Base-by-base conservation (phyloP, 2,113 vertebrate species). In the Castor canadensis region DNA sequence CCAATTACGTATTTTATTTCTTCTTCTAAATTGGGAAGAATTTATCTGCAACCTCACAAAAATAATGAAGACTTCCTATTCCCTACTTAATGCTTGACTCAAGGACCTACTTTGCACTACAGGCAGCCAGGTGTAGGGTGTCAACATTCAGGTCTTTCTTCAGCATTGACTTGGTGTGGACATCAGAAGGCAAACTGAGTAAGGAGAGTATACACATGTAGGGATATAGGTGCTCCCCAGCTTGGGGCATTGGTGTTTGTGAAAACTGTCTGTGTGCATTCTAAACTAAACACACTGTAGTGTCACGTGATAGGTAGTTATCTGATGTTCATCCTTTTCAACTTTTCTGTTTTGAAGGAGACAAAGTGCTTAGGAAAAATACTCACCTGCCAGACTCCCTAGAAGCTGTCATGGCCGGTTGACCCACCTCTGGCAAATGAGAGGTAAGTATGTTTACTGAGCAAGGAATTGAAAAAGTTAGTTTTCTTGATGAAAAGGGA, bases 241-340 rank as follows among this genome's bases (percentile, higher is more conserved):
- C 38, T 12, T 56, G 56, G 69, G 71, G 1, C 43, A 40, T 30
- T 95, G 30, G 52, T 56, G 24, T 52, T 79, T 71, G n/a, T n/a
- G 19, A 89, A 30, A 20, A 32, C 40, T n/a, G 87, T 75, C 35
- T 72, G 45, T 64, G 66, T 75, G 13, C 80, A 28, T 30, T 90
- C 3, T 83, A n/a, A 66, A 85, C 62, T 77, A 54, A 89, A 76
- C n/a, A 69, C 40, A 66, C 75, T 30, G 4, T 87, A 83, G 45
- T 49, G 71, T 54, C 38, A 96, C 62, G 83, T 89, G 77, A 52
- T 93, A 56, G 83, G 20, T 80, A 9, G 47, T 94, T 93, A 92
- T 9, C 26, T n/a, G 83, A n/a, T 89, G 76, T 58, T 12, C 38
- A 40, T 62, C 79, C 47, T 96, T 94, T 84, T 79, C 26, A 82